Percentiles rank a stretch among this genome's conserved stretches.
phyloP scores from a whole-genome alignment of 2,888 invertebrate species.

The Aphodius sticticus region DNA sequence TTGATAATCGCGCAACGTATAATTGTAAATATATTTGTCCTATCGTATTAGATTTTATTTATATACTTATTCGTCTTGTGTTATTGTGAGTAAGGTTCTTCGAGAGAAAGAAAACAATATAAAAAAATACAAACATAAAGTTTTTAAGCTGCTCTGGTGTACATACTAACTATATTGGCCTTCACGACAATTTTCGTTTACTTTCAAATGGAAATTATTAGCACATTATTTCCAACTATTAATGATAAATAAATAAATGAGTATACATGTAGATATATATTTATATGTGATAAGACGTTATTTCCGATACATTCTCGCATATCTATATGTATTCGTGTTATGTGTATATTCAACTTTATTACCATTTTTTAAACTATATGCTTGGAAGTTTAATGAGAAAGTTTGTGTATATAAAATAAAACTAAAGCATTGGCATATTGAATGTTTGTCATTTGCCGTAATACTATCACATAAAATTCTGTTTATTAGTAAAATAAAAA shows the following conservation, averaged over 20 bases:
- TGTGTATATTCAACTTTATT: constrained; percentile 21
- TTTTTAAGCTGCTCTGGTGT: constrained; percentile 34
- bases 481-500: constrained; percentile 6
- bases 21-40: constrained; percentile 8
- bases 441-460: constrained; percentile 38
- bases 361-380: constrained; percentile 28
- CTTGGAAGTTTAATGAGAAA: constrained; percentile 27
- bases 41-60: constrained; percentile 18
- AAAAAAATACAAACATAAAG: constrained; percentile 15
- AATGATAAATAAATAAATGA: constrained; percentile 21
- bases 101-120: constrained; percentile 26
- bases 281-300: background rate
- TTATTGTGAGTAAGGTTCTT: constrained; percentile 37
- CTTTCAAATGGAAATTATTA: constrained; percentile 27
- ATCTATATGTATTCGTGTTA: background rate
- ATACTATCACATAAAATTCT: background rate
- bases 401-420: constrained; percentile 22
- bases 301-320: background rate
- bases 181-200: constrained; percentile 32
- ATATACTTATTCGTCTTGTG: constrained; percentile 25
- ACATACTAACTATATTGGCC: constrained; percentile 35
- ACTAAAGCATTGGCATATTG: constrained; percentile 41
- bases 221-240: constrained; percentile 30
- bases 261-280: constrained; percentile 29
- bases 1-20: constrained; percentile 5